Conservation (phyloP, 2,113 vertebrate species). For the Delphinus delphis region DNA sequence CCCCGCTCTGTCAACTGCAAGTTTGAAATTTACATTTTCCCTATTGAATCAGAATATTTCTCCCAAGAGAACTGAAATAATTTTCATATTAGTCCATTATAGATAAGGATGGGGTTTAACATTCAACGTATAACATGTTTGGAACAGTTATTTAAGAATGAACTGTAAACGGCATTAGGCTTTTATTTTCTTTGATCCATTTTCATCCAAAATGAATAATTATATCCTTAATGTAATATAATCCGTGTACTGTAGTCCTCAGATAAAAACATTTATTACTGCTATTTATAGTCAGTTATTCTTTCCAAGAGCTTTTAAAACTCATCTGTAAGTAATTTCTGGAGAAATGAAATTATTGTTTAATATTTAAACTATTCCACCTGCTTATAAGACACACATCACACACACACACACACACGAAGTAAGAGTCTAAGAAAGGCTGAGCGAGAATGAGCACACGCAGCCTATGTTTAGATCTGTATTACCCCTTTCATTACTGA, state of each 20-base stretch:
- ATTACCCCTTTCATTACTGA: neutral
- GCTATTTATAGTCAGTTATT: slow-evolving; percentile 39
- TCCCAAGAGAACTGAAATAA: slow-evolving; percentile 13
- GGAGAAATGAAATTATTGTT: slow-evolving; percentile 51
- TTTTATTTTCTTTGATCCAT: slow-evolving; percentile 62
- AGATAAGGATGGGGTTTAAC: slow-evolving; percentile 5
- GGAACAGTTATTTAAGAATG: neutral
- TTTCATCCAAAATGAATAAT: slow-evolving; percentile 55
- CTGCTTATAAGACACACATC: neutral
- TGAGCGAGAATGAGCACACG: neutral
- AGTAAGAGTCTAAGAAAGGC: neutral
- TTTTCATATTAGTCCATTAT: neutral
- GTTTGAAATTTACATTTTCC: slow-evolving; percentile 37
- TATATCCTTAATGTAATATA: slow-evolving; percentile 51
- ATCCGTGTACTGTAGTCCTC: neutral
- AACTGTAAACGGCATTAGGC: neutral
- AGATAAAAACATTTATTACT: slow-evolving; percentile 40
- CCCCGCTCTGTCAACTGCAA: neutral
- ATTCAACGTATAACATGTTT: slow-evolving; percentile 51
- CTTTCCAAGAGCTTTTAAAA: slow-evolving; percentile 40
- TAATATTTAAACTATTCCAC: slow-evolving; percentile 34
- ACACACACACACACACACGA: neutral
- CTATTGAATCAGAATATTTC: neutral
- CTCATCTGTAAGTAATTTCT: slow-evolving; percentile 45
- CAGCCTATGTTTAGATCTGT: neutral